Conservation (phyloP, 2,888 invertebrate species). For the Trichopria drosophilae region DNA sequence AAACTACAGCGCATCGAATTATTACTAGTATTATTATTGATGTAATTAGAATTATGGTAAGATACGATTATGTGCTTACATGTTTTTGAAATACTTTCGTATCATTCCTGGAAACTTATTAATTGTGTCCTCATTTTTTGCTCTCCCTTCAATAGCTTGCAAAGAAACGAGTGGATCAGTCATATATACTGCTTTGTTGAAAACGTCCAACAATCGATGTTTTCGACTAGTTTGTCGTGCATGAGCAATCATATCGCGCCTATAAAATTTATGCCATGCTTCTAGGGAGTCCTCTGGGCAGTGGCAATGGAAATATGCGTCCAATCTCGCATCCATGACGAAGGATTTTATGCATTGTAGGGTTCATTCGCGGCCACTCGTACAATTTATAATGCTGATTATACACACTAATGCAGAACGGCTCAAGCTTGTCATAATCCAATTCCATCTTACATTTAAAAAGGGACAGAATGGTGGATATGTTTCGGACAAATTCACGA, state of each 20-base stretch:
- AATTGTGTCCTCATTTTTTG: too few relatives aligned
- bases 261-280: not conserved
- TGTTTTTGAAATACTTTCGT: too few relatives aligned
- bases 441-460: too few relatives aligned
- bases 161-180: too few relatives aligned
- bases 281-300: not conserved
- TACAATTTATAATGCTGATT: not conserved
- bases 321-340: conserved; percentile 2
- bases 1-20: too few relatives aligned
- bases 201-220: not conserved
- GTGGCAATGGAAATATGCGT: not conserved
- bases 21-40: too few relatives aligned
- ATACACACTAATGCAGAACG: not conserved
- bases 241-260: not conserved
- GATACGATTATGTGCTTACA: too few relatives aligned
- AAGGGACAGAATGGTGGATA: not conserved
- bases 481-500: not conserved
- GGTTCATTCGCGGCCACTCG: conserved; percentile 8
- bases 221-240: not conserved
- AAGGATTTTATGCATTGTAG: conserved; percentile 7
- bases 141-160: too few relatives aligned
- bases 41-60: too few relatives aligned
- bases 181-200: too few relatives aligned
- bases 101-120: too few relatives aligned
- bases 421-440: not conserved